Percentiles rank a stretch among this genome's conserved stretches.
These are phyloP conservation scores for Megastigmus dorsalis DNA, from an alignment of 2,888 invertebrate genomes.

Conservation along the genomic window DNA sequence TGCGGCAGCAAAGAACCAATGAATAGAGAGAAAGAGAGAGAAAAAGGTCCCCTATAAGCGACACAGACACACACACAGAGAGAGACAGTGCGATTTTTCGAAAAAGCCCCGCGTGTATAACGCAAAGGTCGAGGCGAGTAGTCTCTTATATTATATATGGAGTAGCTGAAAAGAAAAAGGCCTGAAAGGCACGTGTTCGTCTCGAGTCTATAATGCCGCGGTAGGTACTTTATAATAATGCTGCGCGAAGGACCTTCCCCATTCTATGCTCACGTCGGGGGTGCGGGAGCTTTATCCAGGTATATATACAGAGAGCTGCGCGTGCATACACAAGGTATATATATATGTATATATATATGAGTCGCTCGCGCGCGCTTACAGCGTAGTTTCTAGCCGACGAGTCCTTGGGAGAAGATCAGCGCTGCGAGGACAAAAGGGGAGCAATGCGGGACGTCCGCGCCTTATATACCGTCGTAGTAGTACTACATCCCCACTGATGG, in stretches of 20 bases:
- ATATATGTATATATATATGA: too few species aligned
- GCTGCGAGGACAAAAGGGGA: conserved; percentile 21
- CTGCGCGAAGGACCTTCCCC: conserved; percentile 19
- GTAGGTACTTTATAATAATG: conserved; percentile 44
- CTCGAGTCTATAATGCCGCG: conserved; percentile 33
- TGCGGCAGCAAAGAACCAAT: neutral
- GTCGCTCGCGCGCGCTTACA: too few species aligned
- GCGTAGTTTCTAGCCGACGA: neutral
- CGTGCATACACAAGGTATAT: neutral
- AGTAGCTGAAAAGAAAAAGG: neutral
- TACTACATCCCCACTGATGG: conserved; percentile 18
- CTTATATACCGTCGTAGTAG: too few species aligned
- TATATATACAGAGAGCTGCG: too few species aligned
- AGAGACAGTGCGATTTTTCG: conserved; percentile 36
- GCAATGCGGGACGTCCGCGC: neutral
- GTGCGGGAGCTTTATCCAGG: conserved; percentile 37
- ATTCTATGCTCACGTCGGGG: too few species aligned
- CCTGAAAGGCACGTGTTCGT: conserved; percentile 1
- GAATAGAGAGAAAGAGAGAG: neutral
- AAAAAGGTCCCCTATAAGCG: neutral
- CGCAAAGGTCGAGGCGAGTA: conserved; percentile 21
- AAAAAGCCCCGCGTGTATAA: conserved; percentile 7
- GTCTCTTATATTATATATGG: too few species aligned
- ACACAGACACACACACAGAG: too few species aligned
- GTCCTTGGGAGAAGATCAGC: conserved; percentile 8